A percentile compares a stretch with the other conserved stretches of the same genome.
Evolutionary conservation across 1,140 invertebrate species (phyloP).

Genomic region (Homarus americanus): DNA sequence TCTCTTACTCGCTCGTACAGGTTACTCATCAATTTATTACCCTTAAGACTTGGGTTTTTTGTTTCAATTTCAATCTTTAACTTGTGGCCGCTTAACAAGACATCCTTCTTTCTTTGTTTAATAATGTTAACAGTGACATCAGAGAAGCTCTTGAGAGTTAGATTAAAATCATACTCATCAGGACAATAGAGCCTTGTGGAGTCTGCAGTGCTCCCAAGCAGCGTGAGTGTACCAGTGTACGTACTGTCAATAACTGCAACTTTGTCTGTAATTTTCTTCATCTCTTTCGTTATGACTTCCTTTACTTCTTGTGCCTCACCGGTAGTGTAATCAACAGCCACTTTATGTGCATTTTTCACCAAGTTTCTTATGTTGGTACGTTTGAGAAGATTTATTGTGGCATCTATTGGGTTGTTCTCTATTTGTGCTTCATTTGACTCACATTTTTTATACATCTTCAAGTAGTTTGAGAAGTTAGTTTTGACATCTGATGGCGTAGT

Average conservation of each 20-base stretch:
- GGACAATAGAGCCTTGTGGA: conserved; percentile 18
- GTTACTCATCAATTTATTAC: background rate
- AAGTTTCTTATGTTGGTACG: background rate
- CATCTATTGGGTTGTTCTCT: background rate
- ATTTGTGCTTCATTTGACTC: background rate
- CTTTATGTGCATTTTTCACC: background rate
- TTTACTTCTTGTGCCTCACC: conserved; percentile 42
- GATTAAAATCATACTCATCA: conserved; percentile 49
- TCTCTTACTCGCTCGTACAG: background rate
- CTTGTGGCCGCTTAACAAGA: background rate
- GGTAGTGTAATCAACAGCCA: conserved; percentile 25
- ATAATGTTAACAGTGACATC: conserved; percentile 7
- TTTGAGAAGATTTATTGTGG: background rate
- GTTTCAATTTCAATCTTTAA: background rate
- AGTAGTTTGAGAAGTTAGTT: conserved; percentile 15
- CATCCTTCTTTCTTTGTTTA: background rate
- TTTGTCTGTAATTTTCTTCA: conserved; percentile 6
- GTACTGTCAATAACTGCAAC: background rate
- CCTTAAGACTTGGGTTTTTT: background rate
- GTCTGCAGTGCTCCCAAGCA: conserved; percentile 41
- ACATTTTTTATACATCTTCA: background rate
- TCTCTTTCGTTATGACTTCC: background rate
- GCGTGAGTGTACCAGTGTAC: conserved; percentile 22
- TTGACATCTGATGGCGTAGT: conserved; percentile 1
- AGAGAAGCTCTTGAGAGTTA: background rate